Evolutionary conservation across 1,140 invertebrate species (phyloP).

Genomic region (Olivierus martensii): DNA sequence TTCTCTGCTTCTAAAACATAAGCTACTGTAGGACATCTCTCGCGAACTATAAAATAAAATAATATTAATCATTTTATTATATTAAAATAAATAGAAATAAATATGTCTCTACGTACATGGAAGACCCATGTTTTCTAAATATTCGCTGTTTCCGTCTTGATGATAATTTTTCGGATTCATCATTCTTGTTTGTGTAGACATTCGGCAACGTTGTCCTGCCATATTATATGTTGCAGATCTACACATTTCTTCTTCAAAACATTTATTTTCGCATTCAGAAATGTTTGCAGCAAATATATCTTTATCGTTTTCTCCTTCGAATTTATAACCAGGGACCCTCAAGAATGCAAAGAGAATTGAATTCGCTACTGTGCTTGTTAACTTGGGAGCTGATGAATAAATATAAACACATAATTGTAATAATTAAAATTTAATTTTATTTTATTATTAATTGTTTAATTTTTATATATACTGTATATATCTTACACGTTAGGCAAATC

Average conservation of each 20-base stretch:
- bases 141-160: conserved; percentile 71
- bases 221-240: conserved; percentile 69
- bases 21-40: not conserved
- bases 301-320: conserved; percentile 29
- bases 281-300: conserved; percentile 49
- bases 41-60: not conserved
- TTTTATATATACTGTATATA: not conserved
- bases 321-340: conserved; percentile 48
- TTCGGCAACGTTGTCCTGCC: conserved; percentile 52
- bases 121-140: conserved; percentile 78
- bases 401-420: not conserved
- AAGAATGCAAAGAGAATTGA: not conserved
- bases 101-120: conserved; percentile 44
- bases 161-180: conserved; percentile 61
- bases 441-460: not conserved
- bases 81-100: not conserved
- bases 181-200: conserved; percentile 63
- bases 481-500: conserved; percentile 72
- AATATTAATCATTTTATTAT: not conserved
- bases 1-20: not conserved
- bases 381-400: not conserved
- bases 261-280: conserved; percentile 79
- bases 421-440: not conserved
- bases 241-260: conserved; percentile 64
- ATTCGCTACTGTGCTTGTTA: not conserved